Evolutionary conservation across 1,140 invertebrate species (phyloP).

Genomic region (Gryon sp.): DNA sequence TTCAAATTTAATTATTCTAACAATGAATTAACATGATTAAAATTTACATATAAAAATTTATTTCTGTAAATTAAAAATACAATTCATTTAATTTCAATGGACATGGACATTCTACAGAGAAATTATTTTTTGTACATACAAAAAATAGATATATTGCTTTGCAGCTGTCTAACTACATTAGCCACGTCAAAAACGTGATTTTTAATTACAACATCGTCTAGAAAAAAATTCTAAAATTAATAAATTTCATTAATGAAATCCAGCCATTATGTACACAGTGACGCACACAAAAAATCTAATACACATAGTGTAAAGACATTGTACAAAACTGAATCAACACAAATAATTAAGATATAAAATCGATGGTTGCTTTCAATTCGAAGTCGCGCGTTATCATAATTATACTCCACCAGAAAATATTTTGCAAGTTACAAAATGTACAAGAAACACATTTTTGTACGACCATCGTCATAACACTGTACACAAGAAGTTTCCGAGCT

Average conservation of each 20-base stretch:
- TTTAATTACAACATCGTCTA: constrained; percentile 9
- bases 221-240: constrained; percentile 12
- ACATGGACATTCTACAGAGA: no score
- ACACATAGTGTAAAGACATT: constrained; percentile 6
- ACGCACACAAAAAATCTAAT: not conserved
- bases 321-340: not conserved
- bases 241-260: constrained; percentile 2
- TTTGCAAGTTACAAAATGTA: constrained; percentile 7
- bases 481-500: constrained; percentile 20
- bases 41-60: constrained; percentile 38
- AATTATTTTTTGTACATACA: constrained; percentile 23
- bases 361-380: not conserved
- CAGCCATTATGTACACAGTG: constrained; percentile 13
- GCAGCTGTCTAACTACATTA: not conserved
- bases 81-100: not conserved
- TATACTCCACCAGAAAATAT: no score
- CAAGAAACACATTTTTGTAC: constrained; percentile 18
- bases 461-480: constrained; percentile 15
- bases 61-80: constrained; percentile 30
- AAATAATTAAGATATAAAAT: not conserved
- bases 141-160: constrained; percentile 24
- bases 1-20: not conserved
- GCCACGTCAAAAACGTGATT: not conserved
- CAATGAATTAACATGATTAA: constrained; percentile 65
- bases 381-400: no score